Base-by-base conservation (phyloP, 2,113 vertebrate genomes). In the Paralichthys olivaceus region DNA sequence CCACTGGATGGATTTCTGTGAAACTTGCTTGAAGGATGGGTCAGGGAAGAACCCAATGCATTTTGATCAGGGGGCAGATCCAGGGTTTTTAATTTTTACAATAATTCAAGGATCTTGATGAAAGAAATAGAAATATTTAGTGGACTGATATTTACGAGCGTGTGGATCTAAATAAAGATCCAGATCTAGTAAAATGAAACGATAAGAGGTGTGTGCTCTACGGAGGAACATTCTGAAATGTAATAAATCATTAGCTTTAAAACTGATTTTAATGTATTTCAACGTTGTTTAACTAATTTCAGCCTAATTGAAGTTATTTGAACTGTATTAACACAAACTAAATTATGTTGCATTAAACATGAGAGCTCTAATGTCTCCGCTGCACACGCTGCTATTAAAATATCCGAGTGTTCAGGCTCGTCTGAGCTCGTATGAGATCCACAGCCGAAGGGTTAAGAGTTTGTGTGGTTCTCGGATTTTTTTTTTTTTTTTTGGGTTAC, bases 401-500 rank as follows among this genome's bases (percentile, higher is more conserved):
- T 40, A 28, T 68, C 59, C 20, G n/a, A 51, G 53, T 1, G 4
- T 43, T 26, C 60, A 40, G 22, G 56, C 28, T 5, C 13, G 37
- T 55, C 37, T 23, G 19, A 66, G 54, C 37, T 69, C 49, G 3
- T 1, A 7, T 22, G 43, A 12, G 60, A 57, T 69, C 61, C 64
- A 34, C 49, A 23, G 57, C 73, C 4, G 8, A 59, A 56, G 75
- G 67, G 51, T 84, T 69, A 47, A 43, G 70, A 54, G 72, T 72
- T 77, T 59, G 37, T 12, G 34, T 26, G 66, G 72, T 28, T 69
- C 37, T 63, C 54, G 5, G 37, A 40, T 62, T 47, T 71, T 55
- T 77, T 78, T 40, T 55, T 59, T 40, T 71, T 55, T 77, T 78
- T 81, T 77, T 58, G 77, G 49, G 79, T 76, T 79, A 73, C 57